Evolutionary conservation across 2,797 vertebrate species (phyloP).

Genomic region (Chelon auratus): DNA sequence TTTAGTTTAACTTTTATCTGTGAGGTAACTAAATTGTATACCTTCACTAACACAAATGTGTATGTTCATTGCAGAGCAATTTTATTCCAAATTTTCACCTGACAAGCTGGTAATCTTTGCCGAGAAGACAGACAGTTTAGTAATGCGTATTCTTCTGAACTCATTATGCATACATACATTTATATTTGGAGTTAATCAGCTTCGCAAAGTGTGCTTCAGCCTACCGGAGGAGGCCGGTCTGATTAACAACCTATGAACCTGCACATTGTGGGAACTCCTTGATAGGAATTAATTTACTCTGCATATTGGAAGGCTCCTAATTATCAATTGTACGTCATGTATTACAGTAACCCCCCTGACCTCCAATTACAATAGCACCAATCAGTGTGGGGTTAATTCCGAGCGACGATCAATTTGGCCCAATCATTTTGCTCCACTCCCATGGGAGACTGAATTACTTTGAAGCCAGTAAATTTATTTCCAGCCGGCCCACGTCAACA

Average conservation of each 20-base stretch:
- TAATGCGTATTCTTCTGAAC: slow-evolving; percentile 31
- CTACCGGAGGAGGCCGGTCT: slow-evolving; percentile 42
- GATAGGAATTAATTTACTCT: slow-evolving; percentile 70
- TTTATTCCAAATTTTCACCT: no score
- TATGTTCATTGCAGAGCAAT: neutral
- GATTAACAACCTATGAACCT: slow-evolving; percentile 73
- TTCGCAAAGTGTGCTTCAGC: slow-evolving; percentile 40
- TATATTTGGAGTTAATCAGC: slow-evolving; percentile 55
- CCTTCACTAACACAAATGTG: neutral
- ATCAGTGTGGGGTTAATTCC: slow-evolving; percentile 79
- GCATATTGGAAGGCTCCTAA: slow-evolving; percentile 67
- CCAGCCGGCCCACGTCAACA: slow-evolving; percentile 62
- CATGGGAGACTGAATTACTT: slow-evolving; percentile 66
- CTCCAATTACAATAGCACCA: slow-evolving; percentile 77
- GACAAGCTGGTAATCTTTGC: no score
- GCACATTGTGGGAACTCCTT: slow-evolving; percentile 57
- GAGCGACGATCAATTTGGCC: slow-evolving; percentile 75
- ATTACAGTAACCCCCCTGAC: slow-evolving; percentile 70
- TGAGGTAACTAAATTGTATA: neutral
- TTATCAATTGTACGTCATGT: slow-evolving; percentile 79
- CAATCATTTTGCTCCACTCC: slow-evolving; percentile 72
- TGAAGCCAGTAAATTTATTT: slow-evolving; percentile 63
- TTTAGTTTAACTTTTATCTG: neutral
- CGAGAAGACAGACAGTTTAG: neutral
- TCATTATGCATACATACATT: slow-evolving; percentile 35